Evolutionary conservation across 2,888 invertebrate genomes (phyloP).

Genomic region (Byasa hedistus): DNA sequence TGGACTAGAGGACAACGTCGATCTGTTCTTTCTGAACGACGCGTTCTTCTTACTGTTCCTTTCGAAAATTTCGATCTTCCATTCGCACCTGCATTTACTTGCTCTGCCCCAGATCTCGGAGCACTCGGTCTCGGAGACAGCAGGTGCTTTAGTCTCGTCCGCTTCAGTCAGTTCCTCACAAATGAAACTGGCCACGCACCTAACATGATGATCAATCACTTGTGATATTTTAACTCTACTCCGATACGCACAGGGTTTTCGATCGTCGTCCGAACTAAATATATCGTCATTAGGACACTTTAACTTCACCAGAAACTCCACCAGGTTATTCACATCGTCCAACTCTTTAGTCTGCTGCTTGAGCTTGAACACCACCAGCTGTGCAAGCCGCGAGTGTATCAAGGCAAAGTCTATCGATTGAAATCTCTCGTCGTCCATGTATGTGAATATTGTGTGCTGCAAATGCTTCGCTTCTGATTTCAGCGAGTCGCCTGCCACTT

Average conservation of each 20-base stretch:
- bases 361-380: constrained; percentile 81
- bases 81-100: constrained; percentile 82
- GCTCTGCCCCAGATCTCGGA: constrained; percentile 79
- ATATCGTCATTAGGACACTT: constrained; percentile 74
- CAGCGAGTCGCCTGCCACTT: constrained; percentile 79
- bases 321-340: constrained; percentile 63
- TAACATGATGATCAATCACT: constrained; percentile 62
- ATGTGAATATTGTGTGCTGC: constrained; percentile 83
- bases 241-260: constrained; percentile 50
- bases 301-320: constrained; percentile 63
- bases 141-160: constrained; percentile 64
- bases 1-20: constrained; percentile 70
- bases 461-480: constrained; percentile 84
- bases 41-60: constrained; percentile 75
- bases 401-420: constrained; percentile 82
- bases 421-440: constrained; percentile 84
- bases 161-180: constrained; percentile 63
- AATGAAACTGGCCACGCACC: constrained; percentile 69
- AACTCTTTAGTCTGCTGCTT: constrained; percentile 65
- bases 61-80: constrained; percentile 77
- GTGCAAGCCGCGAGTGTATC: constrained; percentile 83
- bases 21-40: constrained; percentile 76
- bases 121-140: constrained; percentile 80
- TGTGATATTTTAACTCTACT: constrained; percentile 55
- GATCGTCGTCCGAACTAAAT: constrained; percentile 81